These are phyloP conservation scores for Lucilia sericata DNA, from an alignment of 1,140 invertebrate genomes.

Conservation along the genomic window DNA sequence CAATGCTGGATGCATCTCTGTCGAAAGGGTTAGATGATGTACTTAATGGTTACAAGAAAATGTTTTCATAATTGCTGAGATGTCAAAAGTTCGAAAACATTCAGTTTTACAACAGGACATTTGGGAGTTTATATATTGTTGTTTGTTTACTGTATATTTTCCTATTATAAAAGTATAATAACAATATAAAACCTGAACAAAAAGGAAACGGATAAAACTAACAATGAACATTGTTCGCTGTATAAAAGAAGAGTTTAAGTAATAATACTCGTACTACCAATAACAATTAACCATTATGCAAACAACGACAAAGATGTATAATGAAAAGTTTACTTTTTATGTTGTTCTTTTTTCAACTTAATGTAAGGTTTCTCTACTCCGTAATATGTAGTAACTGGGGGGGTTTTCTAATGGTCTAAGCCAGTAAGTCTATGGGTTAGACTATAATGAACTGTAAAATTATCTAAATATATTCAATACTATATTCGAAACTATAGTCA, in stretches of 20 bases:
- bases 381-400: no score
- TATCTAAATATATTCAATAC: no score
- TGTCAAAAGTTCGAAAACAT: conserved; percentile 29
- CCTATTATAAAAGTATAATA: no score
- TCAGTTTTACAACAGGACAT: background rate
- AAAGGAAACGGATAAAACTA: background rate
- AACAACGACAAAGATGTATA: conserved; percentile 24
- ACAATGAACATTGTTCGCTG: background rate
- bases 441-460: no score
- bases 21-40: background rate
- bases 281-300: conserved; percentile 43
- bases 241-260: background rate
- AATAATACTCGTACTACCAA: background rate
- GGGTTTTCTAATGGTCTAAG: no score
- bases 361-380: no score
- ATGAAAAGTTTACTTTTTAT: conserved; percentile 4
- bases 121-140: background rate
- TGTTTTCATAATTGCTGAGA: conserved; percentile 9
- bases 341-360: background rate
- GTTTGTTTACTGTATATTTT: no score
- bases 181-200: background rate
- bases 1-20: background rate
- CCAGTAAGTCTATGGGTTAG: no score
- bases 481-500: no score
- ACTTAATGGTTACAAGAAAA: conserved; percentile 9